Evolutionary conservation across 2,113 vertebrate genomes (phyloP), one percentile per base, ranked within the genome.

Genomic region (Cololabis saira): DNA sequence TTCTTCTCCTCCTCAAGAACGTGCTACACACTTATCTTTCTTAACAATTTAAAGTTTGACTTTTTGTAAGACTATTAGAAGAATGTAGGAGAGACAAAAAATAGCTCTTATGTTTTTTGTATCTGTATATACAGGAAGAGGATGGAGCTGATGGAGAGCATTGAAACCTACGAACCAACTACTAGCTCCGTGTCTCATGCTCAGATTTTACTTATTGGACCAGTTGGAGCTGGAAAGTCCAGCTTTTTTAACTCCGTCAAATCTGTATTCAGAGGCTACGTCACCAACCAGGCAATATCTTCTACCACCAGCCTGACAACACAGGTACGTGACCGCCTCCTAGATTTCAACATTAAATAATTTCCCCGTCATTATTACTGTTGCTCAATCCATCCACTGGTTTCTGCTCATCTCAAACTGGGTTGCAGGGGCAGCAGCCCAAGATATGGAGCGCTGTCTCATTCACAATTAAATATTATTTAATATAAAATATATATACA

Each of bases 171-270:
- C 75, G 50, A 47, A 12, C 81, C 86, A 16, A 19, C 2, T 2
- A 1, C 12, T 27, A 3, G 5, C 11, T 63, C 75, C 1, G 80
- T 88, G 67, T 7, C 78, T 14, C 72, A 54, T 61, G 5, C 0
- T 48, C 81, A 73, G 2, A 54, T 84, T 40, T 61, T 84, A 56
- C 69, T 87, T 2, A 19, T 84, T 0, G 84, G 84, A 54, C 59
- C 55, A 11, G 62, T 87, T 6, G 84, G 84, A 68, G 81, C 78
- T 24, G 84, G 84, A 74, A 87, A 87, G 56, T 88, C 86, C 75
- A 88, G 83, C 50, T 85, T 88, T 72, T 88, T 85, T 43, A 88
- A 88, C 57, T 83, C 86, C 0, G 51, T 88, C 53, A 88, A 75
- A 75, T 88, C 86, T 43, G 67, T 82, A 0, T 88, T 82, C 73